Evolutionary conservation across 2,888 invertebrate genomes (phyloP).

Genomic region (Prenolepis imparis): DNA sequence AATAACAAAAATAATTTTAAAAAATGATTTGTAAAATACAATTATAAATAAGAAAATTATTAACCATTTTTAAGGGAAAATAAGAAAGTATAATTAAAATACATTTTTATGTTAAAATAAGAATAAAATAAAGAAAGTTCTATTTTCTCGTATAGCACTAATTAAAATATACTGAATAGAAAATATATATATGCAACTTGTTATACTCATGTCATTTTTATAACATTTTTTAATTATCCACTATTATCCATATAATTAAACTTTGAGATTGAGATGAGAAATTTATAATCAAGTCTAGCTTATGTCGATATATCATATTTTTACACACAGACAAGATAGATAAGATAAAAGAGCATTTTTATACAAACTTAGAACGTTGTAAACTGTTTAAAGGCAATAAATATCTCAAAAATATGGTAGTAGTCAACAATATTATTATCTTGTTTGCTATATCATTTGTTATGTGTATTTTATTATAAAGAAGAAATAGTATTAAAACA

Average conservation of each 20-base stretch:
- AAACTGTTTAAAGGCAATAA: conserved; percentile 39
- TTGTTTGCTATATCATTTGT: not conserved
- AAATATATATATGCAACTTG: not conserved
- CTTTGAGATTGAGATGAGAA: not conserved
- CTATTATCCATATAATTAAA: not conserved
- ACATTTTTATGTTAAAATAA: conserved; percentile 4
- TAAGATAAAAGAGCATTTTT: conserved; percentile 28
- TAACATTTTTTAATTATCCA: conserved; percentile 17
- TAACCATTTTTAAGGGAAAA: not conserved
- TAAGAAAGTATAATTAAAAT: not conserved
- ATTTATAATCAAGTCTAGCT: not conserved
- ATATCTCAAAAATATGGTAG: conserved; percentile 25
- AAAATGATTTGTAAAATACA: not conserved
- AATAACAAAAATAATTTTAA: conserved; percentile 27
- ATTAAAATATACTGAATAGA: conserved; percentile 10
- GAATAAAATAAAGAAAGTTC: conserved; percentile 2
- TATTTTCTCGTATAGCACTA: conserved; percentile 21
- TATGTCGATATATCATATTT: conserved; percentile 7
- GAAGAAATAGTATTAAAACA: not conserved
- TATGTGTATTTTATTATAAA: not conserved
- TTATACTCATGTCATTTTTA: not conserved
- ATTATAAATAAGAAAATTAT: not conserved
- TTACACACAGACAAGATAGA: not conserved
- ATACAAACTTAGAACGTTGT: conserved; percentile 15
- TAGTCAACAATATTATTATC: conserved; percentile 6